These are phyloP conservation scores for Hololepta plana DNA, from an alignment of 2,888 invertebrate species.

Conservation along the genomic window DNA sequence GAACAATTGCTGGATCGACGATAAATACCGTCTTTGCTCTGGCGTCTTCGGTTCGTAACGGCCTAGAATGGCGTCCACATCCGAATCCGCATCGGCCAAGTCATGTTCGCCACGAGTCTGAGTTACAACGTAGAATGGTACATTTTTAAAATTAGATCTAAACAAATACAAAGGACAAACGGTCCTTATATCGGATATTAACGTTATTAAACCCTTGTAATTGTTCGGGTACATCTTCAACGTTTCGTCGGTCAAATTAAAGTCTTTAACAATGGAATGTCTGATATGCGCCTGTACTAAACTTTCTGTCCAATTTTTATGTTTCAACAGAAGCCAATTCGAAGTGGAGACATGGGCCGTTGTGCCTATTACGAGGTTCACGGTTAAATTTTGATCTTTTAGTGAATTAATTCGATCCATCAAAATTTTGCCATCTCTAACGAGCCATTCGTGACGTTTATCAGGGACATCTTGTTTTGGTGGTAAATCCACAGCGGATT, in stretches of 20 bases:
- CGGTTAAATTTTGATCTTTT: too few relatives aligned
- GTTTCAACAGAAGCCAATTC: constrained; percentile 36
- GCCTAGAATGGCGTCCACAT: constrained; percentile 67
- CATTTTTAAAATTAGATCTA: constrained; percentile 19
- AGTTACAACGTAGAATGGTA: constrained; percentile 57
- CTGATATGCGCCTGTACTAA: constrained; percentile 44
- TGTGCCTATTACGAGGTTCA: constrained; percentile 47
- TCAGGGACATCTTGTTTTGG: constrained; percentile 32
- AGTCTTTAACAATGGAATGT: constrained; percentile 42
- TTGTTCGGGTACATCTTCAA: constrained; percentile 48
- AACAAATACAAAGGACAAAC: constrained; percentile 46
- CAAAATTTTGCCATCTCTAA: constrained; percentile 49
- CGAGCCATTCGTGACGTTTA: constrained; percentile 52
- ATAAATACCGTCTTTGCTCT: constrained; percentile 54
- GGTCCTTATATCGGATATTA: constrained; percentile 64
- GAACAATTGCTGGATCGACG: constrained; percentile 66
- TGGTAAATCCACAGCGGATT: constrained; percentile 34
- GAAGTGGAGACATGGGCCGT: constrained; percentile 57
- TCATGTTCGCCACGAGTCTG: constrained; percentile 35
- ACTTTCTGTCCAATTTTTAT: constrained; percentile 46
- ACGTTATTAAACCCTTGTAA: constrained; percentile 43
- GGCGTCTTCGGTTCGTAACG: constrained; percentile 45
- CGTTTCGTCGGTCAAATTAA: constrained; percentile 41
- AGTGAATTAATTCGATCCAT: too few relatives aligned
- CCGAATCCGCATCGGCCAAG: constrained; percentile 32